phyloP scores from a whole-genome alignment of 1,140 invertebrate genomes.

The Pachypeltis micranthus region DNA sequence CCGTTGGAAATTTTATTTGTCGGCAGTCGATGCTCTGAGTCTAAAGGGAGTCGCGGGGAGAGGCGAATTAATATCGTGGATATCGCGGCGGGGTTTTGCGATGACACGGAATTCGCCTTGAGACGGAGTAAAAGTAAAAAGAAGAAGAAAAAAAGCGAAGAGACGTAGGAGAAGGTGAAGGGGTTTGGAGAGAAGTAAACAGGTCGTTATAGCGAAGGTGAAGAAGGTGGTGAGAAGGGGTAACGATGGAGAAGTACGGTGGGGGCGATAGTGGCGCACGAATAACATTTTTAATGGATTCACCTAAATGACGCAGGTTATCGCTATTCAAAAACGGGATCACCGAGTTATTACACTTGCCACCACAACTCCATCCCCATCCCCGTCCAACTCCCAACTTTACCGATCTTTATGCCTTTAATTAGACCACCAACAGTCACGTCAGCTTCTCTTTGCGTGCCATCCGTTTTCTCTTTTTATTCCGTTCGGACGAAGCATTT shows the following conservation, averaged over 20 bases:
- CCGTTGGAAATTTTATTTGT: too few relatives aligned
- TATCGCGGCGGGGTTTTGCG: too few relatives aligned
- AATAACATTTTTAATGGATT: slow-evolving; percentile 9
- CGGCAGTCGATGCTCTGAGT: too few relatives aligned
- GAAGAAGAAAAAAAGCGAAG: too few relatives aligned
- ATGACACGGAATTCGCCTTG: too few relatives aligned
- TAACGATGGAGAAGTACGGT: neutral
- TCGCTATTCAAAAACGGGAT: neutral
- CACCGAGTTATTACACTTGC: neutral
- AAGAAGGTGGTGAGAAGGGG: neutral
- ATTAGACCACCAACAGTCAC: slow-evolving; percentile 3
- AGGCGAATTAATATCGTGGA: too few relatives aligned
- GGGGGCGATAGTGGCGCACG: too few relatives aligned
- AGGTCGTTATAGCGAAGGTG: neutral
- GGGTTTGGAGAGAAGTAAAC: too few relatives aligned
- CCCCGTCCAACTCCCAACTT: neutral
- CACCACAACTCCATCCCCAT: neutral
- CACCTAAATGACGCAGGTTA: slow-evolving; percentile 3
- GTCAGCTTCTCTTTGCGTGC: slow-evolving; percentile 7
- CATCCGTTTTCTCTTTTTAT: neutral
- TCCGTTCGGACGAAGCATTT: neutral
- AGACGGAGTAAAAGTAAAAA: too few relatives aligned
- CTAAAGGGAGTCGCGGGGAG: too few relatives aligned
- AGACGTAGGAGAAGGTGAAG: too few relatives aligned
- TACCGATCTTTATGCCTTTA: slow-evolving; percentile 2